A percentile compares a stretch with the other conserved stretches of the same genome.
Conservation (phyloP, 2,797 vertebrate species). For the Sebastes oblongus region DNA sequence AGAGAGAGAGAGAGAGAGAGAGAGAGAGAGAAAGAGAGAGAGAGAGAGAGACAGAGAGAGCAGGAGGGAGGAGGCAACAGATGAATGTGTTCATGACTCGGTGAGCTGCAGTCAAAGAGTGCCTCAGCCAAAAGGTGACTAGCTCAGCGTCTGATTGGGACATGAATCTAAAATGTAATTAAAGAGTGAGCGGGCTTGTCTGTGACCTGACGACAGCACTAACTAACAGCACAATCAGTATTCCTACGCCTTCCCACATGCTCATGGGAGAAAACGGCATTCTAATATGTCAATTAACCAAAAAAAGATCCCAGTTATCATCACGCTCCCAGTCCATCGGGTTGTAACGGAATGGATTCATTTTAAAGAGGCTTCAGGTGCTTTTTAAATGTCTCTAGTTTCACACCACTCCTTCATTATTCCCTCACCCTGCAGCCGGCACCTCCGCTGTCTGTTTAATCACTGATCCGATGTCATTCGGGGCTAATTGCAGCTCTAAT, state of each 20-base stretch:
- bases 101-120: slow-evolving; percentile 10
- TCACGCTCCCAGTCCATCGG: neutral
- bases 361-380: slow-evolving; percentile 41
- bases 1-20: neutral
- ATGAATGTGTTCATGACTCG: neutral
- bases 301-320: neutral
- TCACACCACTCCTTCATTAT: slow-evolving; percentile 2
- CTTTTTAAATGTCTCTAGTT: slow-evolving; percentile 3
- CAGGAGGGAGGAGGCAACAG: neutral
- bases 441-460: slow-evolving; percentile 59
- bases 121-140: slow-evolving; percentile 41
- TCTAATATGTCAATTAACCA: slow-evolving; percentile 33
- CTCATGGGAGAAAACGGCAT: neutral
- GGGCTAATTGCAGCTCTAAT: slow-evolving; percentile 68
- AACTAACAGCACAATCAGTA: slow-evolving; percentile 51
- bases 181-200: slow-evolving; percentile 41
- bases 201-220: slow-evolving; percentile 43
- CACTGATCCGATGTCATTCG: slow-evolving; percentile 51
- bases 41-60: neutral
- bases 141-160: slow-evolving; percentile 52
- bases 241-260: slow-evolving; percentile 13
- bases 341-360: neutral
- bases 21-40: neutral
- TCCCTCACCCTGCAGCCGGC: slow-evolving; percentile 22
- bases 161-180: slow-evolving; percentile 74